phyloP scores from a whole-genome alignment of 2,888 invertebrate species.

The Monoplex corrugatus region DNA sequence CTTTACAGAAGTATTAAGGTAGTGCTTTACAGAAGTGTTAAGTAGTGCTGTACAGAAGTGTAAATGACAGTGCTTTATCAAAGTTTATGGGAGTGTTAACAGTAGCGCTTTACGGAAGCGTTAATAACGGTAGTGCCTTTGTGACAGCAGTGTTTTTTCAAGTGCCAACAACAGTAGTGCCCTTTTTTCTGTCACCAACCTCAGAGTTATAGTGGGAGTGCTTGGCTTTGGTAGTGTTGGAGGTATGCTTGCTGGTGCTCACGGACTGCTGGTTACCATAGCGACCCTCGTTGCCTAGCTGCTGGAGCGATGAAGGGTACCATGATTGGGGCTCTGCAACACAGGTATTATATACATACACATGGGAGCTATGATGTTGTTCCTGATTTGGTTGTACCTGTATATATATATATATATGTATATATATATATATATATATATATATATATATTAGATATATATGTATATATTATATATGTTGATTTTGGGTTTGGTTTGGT shows the following conservation, averaged over 20 bases:
- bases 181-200: too few relatives aligned
- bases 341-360: neutral
- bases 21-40: neutral
- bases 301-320: slow-evolving; percentile 59
- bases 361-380: too few relatives aligned
- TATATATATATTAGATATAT: too few relatives aligned
- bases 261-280: slow-evolving; percentile 52
- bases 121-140: too few relatives aligned
- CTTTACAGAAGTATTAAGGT: neutral
- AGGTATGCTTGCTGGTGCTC: slow-evolving; percentile 51
- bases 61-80: neutral
- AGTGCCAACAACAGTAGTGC: too few relatives aligned
- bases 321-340: slow-evolving; percentile 63
- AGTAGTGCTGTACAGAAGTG: too few relatives aligned
- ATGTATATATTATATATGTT: too few relatives aligned
- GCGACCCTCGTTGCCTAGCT: slow-evolving; percentile 54
- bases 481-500: too few relatives aligned
- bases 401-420: neutral
- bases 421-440: neutral
- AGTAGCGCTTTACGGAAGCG: too few relatives aligned
- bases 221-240: slow-evolving; percentile 56
- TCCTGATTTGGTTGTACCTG: too few relatives aligned
- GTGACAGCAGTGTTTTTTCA: too few relatives aligned
- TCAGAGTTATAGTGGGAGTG: slow-evolving; percentile 59
- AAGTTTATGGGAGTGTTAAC: too few relatives aligned